Evolutionary conservation across 1,140 invertebrate genomes (phyloP).

Genomic region (Schlechtendalia chinensis): DNA sequence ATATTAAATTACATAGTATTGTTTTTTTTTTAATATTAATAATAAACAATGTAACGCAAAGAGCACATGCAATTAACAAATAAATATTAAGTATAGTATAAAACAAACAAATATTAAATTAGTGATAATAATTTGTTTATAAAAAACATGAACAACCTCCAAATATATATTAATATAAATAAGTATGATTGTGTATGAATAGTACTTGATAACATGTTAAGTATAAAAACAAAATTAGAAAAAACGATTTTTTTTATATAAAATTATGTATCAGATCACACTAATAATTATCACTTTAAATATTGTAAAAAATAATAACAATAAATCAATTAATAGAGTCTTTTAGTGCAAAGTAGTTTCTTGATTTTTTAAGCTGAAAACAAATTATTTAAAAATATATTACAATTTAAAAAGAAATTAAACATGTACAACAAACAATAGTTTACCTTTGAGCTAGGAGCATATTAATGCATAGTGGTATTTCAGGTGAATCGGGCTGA

Average conservation of each 20-base stretch:
- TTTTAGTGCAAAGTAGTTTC: neutral
- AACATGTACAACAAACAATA: too few species aligned
- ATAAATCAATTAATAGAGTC: neutral
- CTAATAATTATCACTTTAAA: neutral
- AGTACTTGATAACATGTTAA: neutral
- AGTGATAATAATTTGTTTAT: neutral
- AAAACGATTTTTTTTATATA: neutral
- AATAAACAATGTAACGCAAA: neutral
- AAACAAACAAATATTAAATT: constrained; percentile 6
- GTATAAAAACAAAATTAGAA: neutral
- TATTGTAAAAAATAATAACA: neutral
- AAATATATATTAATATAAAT: neutral
- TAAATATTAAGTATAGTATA: neutral
- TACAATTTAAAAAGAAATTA: neutral
- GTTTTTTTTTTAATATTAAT: neutral
- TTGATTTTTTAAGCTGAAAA: constrained; percentile 27
- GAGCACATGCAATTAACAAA: neutral
- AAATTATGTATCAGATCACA: constrained; percentile 12
- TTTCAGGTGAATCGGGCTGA: constrained; percentile 13
- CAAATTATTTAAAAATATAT: neutral
- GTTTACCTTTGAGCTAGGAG: constrained; percentile 20
- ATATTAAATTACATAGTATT: neutral
- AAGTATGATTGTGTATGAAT: neutral
- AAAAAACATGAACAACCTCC: neutral
- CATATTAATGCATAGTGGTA: constrained; percentile 24